Evolutionary conservation across 2,888 invertebrate genomes (phyloP).

Genomic region (Heliconius cydno): DNA sequence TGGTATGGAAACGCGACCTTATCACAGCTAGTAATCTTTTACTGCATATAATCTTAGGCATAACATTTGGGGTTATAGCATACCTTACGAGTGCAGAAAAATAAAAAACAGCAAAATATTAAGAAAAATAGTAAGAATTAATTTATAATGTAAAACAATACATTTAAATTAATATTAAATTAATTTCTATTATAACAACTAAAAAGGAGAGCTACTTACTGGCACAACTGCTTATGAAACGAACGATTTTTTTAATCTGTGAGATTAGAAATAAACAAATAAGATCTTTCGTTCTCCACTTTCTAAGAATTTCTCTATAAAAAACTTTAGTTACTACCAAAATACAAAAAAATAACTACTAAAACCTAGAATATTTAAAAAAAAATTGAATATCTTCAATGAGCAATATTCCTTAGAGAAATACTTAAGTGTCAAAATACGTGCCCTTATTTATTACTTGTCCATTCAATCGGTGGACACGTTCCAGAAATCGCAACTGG

Average conservation of each 20-base stretch:
- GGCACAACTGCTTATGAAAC: background rate
- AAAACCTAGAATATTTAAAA: background rate
- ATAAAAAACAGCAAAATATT: background rate
- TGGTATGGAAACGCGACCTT: background rate
- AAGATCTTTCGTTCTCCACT: too few species aligned
- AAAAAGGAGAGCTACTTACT: background rate
- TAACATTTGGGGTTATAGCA: too few species aligned
- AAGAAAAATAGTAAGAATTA: background rate
- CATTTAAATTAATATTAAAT: too few species aligned
- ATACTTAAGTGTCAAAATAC: slow-evolving; percentile 55
- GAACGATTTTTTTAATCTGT: background rate
- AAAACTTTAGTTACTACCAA: background rate
- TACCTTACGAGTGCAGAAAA: background rate
- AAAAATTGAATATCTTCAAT: slow-evolving; percentile 32
- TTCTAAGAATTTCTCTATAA: too few species aligned
- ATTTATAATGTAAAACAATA: background rate
- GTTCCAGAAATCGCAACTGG: slow-evolving; percentile 46
- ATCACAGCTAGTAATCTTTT: background rate
- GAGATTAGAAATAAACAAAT: background rate
- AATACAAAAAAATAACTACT: background rate
- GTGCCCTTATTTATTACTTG: slow-evolving; percentile 54
- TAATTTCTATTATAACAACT: background rate
- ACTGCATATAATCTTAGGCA: background rate
- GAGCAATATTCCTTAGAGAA: slow-evolving; percentile 45
- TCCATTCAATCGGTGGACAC: slow-evolving; percentile 48